Evolutionary conservation across 2,113 vertebrate species (phyloP), one percentile per base, ranked within the genome.

Genomic region (Hipposideros armiger): DNA sequence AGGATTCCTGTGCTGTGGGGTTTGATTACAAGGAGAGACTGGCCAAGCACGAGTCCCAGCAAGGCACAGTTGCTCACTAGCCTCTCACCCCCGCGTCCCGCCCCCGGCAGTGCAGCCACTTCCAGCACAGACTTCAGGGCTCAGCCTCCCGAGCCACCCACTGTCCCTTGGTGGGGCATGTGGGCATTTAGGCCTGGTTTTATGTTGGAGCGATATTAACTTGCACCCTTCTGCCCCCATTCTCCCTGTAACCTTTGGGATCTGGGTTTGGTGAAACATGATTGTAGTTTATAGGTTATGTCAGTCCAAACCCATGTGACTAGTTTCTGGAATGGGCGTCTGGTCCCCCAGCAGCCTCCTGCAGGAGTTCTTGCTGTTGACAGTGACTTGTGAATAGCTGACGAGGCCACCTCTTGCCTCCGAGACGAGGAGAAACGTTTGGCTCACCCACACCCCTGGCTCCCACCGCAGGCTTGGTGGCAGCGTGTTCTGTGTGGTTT

Each of bases 1-100:
- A 99, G 99, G 99, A 99, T 98, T 98, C 98, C 97, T 99, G 98
- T 98, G 99, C 99, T 87, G 98, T 99, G 98, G 99, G 99, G 96
- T 99, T 99, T 99, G 99, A 99, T 98, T 98, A 99, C 99, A 99
- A 99, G 99, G 99, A 99, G 99, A 99, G 96, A 97, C 99, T 99
- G 99, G 99, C 99, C 97, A 98, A 99, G 98, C 99, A 99, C 98
- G 99, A 99, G 98, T 99, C 99, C 96, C 99, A 99, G 98, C 98
- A 99, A 99, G 99, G 99, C 99, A 99, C 97, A 87, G 98, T 98
- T 60, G 96, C 70, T 22, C 83, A 45, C 50, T 82, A 42, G n/a
- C 70, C 62, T 92, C 84, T 84, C 5, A 3, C 22, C 45, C 24
- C n/a, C 2, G 11, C 54, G 7, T 88, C 90, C 97, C 54, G 1